Conservation (phyloP, 2,113 vertebrate genomes). For the Pristiophorus japonicus region DNA sequence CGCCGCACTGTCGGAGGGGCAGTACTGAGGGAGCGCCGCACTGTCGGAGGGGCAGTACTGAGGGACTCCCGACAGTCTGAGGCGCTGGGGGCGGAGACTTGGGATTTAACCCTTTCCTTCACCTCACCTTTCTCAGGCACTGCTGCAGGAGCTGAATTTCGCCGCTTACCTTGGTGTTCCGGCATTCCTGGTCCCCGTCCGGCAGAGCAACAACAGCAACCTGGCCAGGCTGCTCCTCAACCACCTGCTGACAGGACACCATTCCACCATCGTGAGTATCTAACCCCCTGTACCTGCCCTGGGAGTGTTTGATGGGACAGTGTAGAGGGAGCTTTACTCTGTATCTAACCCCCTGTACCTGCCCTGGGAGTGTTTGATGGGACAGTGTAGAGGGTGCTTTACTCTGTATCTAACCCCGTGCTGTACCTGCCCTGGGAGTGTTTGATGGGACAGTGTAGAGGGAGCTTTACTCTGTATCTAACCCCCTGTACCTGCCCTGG, state of each 20-base stretch:
- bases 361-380: neutral
- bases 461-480: neutral
- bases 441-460: neutral
- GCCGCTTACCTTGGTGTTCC: constrained; percentile 84
- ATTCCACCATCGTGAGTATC: constrained; percentile 75
- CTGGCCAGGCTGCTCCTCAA: constrained; percentile 75
- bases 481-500: neutral
- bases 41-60: too few species aligned
- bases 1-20: too few species aligned
- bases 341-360: neutral
- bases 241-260: constrained; percentile 82
- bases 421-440: neutral
- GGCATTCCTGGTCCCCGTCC: constrained; percentile 75
- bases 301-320: neutral
- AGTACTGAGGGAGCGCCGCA: too few species aligned
- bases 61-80: too few species aligned
- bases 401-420: neutral
- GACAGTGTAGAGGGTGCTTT: neutral
- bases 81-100: neutral
- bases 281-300: neutral
- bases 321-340: neutral
- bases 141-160: constrained; percentile 82
- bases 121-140: constrained; percentile 57
- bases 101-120: neutral
- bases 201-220: constrained; percentile 69